phyloP scores from a whole-genome alignment of 1,140 invertebrate genomes.

The Pseudomyrmex pallidus region DNA sequence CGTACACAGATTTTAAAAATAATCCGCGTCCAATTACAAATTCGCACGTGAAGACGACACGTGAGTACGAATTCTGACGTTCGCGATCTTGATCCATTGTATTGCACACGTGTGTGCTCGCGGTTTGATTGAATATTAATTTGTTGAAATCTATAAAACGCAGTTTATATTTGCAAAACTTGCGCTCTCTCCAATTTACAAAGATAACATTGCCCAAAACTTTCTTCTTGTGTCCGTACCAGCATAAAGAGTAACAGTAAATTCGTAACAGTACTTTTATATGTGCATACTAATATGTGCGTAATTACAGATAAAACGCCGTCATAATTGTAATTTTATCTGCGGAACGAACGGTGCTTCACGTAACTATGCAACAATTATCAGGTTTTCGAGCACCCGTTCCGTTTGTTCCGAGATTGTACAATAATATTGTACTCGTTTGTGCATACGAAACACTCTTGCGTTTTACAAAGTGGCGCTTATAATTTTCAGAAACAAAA shows the following conservation, averaged over 20 bases:
- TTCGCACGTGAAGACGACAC: background rate
- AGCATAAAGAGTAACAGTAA: background rate
- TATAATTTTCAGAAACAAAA: background rate
- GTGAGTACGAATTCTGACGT: background rate
- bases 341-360: conserved; percentile 21
- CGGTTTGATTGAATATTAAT: background rate
- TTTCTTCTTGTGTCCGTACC: too few relatives aligned
- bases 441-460: background rate
- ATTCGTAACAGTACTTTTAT: background rate
- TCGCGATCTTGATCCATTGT: too few relatives aligned
- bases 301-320: conserved; percentile 25
- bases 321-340: conserved; percentile 38
- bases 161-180: background rate
- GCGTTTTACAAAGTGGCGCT: background rate
- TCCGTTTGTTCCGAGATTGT: too few relatives aligned
- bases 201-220: too few relatives aligned
- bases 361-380: conserved; percentile 20
- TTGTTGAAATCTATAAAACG: background rate
- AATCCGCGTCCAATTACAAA: too few relatives aligned
- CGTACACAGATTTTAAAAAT: conserved; percentile 7
- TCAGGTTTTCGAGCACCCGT: background rate
- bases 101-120: too few relatives aligned
- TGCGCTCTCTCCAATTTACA: too few relatives aligned
- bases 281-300: too few relatives aligned
- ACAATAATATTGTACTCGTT: background rate